Evolutionary conservation across 2,797 vertebrate genomes (phyloP).

Genomic region (Gallinago nigripennis): DNA sequence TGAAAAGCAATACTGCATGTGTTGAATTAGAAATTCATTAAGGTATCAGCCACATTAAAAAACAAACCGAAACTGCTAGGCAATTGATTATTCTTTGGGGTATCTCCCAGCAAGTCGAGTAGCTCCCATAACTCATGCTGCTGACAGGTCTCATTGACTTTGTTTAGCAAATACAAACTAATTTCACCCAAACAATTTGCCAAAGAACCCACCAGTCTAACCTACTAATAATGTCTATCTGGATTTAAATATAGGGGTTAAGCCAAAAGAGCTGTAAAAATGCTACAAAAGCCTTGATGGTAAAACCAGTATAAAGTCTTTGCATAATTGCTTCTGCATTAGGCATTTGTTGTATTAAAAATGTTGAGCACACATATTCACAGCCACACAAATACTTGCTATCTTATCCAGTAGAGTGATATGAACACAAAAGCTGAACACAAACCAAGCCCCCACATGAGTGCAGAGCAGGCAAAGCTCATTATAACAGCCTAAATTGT

Average conservation of each 20-base stretch:
- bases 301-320: neutral
- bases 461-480: neutral
- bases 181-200: neutral
- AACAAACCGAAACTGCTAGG: neutral
- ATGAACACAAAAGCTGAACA: neutral
- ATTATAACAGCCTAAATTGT: neutral
- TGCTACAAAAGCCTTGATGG: neutral
- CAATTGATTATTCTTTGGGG: neutral
- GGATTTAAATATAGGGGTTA: neutral
- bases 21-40: conserved; percentile 2
- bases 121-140: neutral
- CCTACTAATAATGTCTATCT: neutral
- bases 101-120: neutral
- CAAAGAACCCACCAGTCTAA: neutral
- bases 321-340: neutral
- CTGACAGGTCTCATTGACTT: neutral
- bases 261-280: neutral
- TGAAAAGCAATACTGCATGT: neutral
- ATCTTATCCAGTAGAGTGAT: neutral
- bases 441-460: neutral
- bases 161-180: neutral
- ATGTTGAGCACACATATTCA: rapidly evolving
- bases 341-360: neutral
- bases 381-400: neutral
- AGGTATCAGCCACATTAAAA: neutral